phyloP scores from a whole-genome alignment of 2,797 vertebrate species.

The Brachymystax lenok region DNA sequence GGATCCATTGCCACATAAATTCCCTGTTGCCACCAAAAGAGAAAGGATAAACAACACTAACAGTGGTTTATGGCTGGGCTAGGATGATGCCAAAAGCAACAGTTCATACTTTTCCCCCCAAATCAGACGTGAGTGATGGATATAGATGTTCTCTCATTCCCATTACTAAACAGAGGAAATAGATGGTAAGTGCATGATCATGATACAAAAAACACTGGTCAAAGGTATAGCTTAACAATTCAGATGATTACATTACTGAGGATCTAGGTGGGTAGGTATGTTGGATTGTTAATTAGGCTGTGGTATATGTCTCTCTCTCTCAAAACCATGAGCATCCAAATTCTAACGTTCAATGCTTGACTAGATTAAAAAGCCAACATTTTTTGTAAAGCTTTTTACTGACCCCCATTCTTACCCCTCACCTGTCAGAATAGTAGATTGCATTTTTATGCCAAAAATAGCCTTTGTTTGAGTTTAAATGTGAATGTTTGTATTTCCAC shows the following conservation, averaged over 20 bases:
- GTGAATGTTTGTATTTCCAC: slow-evolving; percentile 65
- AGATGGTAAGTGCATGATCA: not conserved
- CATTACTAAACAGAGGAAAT: slow-evolving; percentile 33
- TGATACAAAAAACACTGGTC: slow-evolving; percentile 20
- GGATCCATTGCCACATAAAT: slow-evolving; percentile 81
- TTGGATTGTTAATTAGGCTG: not conserved
- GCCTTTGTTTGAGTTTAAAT: slow-evolving; percentile 33
- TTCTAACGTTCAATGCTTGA: not conserved
- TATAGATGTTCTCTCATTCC: slow-evolving; percentile 67
- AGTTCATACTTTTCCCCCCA: slow-evolving; percentile 59
- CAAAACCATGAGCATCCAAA: not conserved
- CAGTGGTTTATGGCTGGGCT: slow-evolving; percentile 64
- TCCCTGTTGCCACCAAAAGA: slow-evolving; percentile 64
- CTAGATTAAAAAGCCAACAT: not conserved
- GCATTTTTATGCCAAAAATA: slow-evolving; percentile 35
- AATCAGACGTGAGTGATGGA: slow-evolving; percentile 63
- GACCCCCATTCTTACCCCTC: slow-evolving; percentile 3
- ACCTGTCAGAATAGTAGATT: slow-evolving; percentile 24
- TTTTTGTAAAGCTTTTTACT: not conserved
- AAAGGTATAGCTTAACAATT: slow-evolving; percentile 2
- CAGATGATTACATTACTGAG: slow-evolving; percentile 28
- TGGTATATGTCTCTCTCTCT: not conserved
- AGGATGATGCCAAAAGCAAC: slow-evolving; percentile 68
- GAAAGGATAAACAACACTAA: slow-evolving; percentile 65
- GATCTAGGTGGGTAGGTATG: not conserved